Base-by-base conservation (phyloP, 2,113 vertebrate species). In the Rattus norvegicus region DNA sequence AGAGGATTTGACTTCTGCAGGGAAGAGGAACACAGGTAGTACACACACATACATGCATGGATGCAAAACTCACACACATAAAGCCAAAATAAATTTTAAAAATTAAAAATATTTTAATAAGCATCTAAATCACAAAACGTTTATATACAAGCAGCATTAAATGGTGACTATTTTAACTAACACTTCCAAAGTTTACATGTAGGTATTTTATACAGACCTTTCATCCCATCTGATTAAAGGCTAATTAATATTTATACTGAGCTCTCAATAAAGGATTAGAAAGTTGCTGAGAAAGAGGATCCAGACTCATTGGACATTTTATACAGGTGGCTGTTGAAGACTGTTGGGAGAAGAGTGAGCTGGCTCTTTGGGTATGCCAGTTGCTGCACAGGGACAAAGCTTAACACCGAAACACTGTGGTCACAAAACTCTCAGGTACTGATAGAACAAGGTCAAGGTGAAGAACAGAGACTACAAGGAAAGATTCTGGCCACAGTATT, bases 81-180 rank as follows among this genome's bases (percentile, higher is more conserved):
- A 76, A 47, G 39, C 26, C 2, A 3, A 49, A 76, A 76, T 80
- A 12, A 54, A 56, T 36, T 36, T 69, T 56, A 56, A 80, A 54
- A 36, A 3, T 59, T n/a, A 13, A 59, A 76, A n/a, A n/a, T n/a
- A n/a, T 56, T 56, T 24, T 56, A 61, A 39, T 39, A 83, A 61
- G 36, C 7, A 61, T 83, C n/a, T 61, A 39, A 83, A 39, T 83
- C 24, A 2, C 4, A 26, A 83, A 61, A 83, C 12, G 22, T 43
- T n/a, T 2, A 61, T 86, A 94, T 65, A 61, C 80, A 88, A 20
- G 0, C 1, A 91, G 20, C 33, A 79, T 88, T 83, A 91, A 96
- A 95, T 83, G 12, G n/a, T 98, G 97, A 95, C 47, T 1, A n/a
- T 92, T 88, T 73, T 36, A 69, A 73, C 56, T 98, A 96, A 81